phyloP scores from a whole-genome alignment of 2,888 invertebrate species.

The Lasioglossum marginatum region DNA sequence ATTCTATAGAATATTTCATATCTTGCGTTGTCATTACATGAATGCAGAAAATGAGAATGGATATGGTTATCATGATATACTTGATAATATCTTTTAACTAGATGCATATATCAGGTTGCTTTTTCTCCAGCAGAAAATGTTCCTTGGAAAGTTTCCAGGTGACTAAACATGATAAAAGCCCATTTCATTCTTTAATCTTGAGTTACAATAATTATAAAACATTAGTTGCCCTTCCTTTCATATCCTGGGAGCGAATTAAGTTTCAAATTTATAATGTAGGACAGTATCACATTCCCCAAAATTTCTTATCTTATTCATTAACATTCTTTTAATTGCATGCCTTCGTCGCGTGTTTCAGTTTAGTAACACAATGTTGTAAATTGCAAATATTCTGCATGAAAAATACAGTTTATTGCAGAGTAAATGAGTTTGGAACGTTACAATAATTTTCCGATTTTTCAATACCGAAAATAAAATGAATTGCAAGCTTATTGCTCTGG shows the following conservation, averaged over 20 bases:
- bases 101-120: not conserved
- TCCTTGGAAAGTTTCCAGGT: not conserved
- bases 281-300: not conserved
- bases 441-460: not conserved
- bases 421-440: not conserved
- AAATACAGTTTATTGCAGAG: not conserved
- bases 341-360: not conserved
- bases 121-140: not conserved
- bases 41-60: not conserved
- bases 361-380: not conserved
- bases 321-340: not conserved
- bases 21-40: not conserved
- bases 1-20: not conserved
- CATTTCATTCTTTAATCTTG: not conserved
- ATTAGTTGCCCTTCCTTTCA: not conserved
- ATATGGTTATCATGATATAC: not conserved
- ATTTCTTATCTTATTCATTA: not conserved
- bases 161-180: not conserved
- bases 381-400: not conserved
- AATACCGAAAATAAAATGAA: not conserved
- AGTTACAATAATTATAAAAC: not conserved
- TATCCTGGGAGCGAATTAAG: not conserved
- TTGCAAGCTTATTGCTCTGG: not conserved
- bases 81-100: not conserved
- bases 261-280: not conserved